These are phyloP conservation scores for Himalopsyche tibetana DNA, from an alignment of 2,888 invertebrate genomes.

Conservation along the genomic window DNA sequence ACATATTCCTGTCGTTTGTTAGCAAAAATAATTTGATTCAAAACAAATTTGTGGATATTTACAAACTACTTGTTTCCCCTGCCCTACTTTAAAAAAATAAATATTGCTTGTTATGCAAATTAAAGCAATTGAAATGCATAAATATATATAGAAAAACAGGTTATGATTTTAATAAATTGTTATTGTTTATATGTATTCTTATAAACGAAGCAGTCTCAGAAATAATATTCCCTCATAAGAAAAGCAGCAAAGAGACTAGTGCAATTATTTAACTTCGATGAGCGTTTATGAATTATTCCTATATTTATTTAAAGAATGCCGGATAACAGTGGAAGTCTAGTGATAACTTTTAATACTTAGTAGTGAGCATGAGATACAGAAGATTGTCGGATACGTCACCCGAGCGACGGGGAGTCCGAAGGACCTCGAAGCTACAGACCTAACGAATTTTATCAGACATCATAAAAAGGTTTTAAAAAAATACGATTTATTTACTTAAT, in stretches of 20 bases:
- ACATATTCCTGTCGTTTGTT: too few relatives aligned
- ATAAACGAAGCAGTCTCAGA: too few relatives aligned
- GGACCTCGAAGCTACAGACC: constrained; percentile 50
- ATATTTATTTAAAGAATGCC: not conserved
- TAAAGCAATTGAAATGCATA: too few relatives aligned
- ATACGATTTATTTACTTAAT: constrained; percentile 26
- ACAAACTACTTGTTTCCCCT: too few relatives aligned
- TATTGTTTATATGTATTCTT: too few relatives aligned
- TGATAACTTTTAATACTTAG: constrained; percentile 37
- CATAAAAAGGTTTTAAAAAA: constrained; percentile 4
- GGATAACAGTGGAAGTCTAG: constrained; percentile 9
- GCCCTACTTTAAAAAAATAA: too few relatives aligned
- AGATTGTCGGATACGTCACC: constrained; percentile 52
- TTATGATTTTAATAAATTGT: too few relatives aligned
- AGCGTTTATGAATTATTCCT: not conserved
- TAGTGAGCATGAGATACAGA: constrained; percentile 52
- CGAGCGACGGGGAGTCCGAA: constrained; percentile 44
- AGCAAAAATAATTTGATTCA: too few relatives aligned
- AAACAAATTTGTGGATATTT: too few relatives aligned
- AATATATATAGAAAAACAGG: too few relatives aligned
- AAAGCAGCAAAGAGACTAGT: not conserved
- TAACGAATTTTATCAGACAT: not conserved
- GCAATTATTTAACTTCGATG: not conserved
- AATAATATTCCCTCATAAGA: not conserved
- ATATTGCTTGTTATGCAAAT: too few relatives aligned